Percentiles rank a stretch among this genome's conserved stretches.
phyloP scores from a whole-genome alignment of 2,797 vertebrate genomes.

The Labroides dimidiatus region DNA sequence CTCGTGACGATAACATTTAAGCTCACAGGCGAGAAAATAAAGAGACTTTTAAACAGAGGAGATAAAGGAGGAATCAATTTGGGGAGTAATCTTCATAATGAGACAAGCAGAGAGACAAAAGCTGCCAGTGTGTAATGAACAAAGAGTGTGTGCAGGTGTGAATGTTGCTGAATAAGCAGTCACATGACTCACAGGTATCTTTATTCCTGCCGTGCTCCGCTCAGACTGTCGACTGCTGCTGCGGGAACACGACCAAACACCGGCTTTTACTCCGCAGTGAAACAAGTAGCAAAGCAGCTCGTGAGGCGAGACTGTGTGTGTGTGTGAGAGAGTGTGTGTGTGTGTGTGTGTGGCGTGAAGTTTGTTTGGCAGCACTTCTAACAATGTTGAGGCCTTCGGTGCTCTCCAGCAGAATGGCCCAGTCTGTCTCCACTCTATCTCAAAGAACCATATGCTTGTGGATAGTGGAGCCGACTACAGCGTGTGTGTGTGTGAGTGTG shows the following conservation, averaged over 20 bases:
- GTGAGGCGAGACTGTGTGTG: conserved; percentile 31
- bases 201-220: not conserved
- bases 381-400: conserved; percentile 68
- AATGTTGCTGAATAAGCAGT: conserved; percentile 27
- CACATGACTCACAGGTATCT: conserved; percentile 31
- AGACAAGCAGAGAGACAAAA: conserved; percentile 52
- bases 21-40: conserved; percentile 35
- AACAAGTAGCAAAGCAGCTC: conserved; percentile 41
- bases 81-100: conserved; percentile 58
- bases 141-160: not conserved
- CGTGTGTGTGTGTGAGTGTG: conserved; percentile 18
- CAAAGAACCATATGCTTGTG: conserved; percentile 77
- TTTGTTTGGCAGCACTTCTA: conserved; percentile 77
- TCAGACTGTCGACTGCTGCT: not conserved
- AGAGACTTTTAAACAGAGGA: conserved; percentile 24
- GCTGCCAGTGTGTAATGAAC: not conserved
- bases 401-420: conserved; percentile 63
- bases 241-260: conserved; percentile 11
- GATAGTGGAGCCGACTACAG: conserved; percentile 27
- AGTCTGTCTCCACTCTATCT: conserved; percentile 75
- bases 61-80: conserved; percentile 59
- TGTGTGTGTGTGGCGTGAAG: conserved; percentile 50
- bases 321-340: conserved; percentile 29
- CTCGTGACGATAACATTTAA: conserved; percentile 30
- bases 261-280: conserved; percentile 17